Evolutionary conservation across 2,797 vertebrate genomes (phyloP).

Genomic region (Cetoscarus ocellatus): DNA sequence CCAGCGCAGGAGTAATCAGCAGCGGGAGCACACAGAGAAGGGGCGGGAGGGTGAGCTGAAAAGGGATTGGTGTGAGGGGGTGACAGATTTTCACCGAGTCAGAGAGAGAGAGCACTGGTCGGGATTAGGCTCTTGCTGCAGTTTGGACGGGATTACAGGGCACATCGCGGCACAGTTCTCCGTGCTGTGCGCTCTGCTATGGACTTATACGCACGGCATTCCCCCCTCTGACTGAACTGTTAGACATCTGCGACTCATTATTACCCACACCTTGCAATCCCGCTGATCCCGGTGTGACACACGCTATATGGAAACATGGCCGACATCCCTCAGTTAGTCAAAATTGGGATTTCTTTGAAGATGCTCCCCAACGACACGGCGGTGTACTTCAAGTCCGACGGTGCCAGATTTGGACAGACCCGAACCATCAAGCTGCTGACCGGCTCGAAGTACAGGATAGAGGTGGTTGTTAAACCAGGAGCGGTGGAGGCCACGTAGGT

Average conservation of each 20-base stretch:
- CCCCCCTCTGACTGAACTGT: slow-evolving; percentile 4
- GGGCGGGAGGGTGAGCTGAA: not conserved
- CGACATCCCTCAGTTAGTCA: slow-evolving; percentile 90
- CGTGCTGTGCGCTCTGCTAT: slow-evolving; percentile 12
- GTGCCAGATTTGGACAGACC: slow-evolving; percentile 95
- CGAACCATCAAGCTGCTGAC: slow-evolving; percentile 97
- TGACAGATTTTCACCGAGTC: slow-evolving; percentile 9
- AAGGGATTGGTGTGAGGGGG: not conserved
- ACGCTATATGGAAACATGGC: slow-evolving; percentile 82
- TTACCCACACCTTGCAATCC: not conserved
- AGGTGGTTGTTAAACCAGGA: slow-evolving; percentile 92
- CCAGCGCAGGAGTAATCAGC: not conserved
- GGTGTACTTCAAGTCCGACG: slow-evolving; percentile 95
- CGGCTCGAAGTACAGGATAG: slow-evolving; percentile 94
- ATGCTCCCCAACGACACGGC: slow-evolving; percentile 94
- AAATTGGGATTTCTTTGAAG: slow-evolving; percentile 91
- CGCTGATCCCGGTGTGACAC: not conserved
- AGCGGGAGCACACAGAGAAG: not conserved
- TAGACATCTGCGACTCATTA: not conserved
- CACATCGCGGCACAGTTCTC: slow-evolving; percentile 22
- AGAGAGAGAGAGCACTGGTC: slow-evolving; percentile 13
- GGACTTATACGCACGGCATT: slow-evolving; percentile 9
- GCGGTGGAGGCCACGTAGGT: slow-evolving; percentile 93
- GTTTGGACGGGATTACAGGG: slow-evolving; percentile 60
- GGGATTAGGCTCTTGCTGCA: slow-evolving; percentile 63